Percentiles rank a stretch among this genome's conserved stretches.
phyloP scores from a whole-genome alignment of 1,140 invertebrate genomes.

The Arctopsyche grandis region DNA sequence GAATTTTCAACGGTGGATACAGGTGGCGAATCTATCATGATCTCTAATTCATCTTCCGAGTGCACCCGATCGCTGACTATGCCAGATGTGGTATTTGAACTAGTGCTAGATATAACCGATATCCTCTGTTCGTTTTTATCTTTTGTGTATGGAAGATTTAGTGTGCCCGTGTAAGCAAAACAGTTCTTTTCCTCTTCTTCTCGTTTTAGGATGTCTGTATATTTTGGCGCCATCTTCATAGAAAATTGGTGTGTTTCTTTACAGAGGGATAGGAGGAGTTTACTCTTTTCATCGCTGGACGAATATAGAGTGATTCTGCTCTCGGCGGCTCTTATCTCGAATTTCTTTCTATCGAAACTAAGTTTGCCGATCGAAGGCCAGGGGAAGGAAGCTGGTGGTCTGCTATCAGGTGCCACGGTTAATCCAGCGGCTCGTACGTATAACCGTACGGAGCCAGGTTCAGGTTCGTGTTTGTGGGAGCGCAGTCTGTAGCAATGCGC shows the following conservation, averaged over 20 bases:
- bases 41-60: slow-evolving; percentile 91
- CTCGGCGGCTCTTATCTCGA: slow-evolving; percentile 90
- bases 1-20: slow-evolving; percentile 67
- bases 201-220: slow-evolving; percentile 79
- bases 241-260: slow-evolving; percentile 94
- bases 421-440: slow-evolving; percentile 88
- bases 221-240: slow-evolving; percentile 87
- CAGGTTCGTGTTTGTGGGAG: slow-evolving; percentile 81
- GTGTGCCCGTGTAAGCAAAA: slow-evolving; percentile 73
- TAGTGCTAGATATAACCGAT: slow-evolving; percentile 91
- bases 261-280: slow-evolving; percentile 88
- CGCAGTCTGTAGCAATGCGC: slow-evolving; percentile 90
- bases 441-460: slow-evolving; percentile 78
- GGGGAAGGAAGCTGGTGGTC: slow-evolving; percentile 78
- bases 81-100: slow-evolving; percentile 93
- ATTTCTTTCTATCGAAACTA: slow-evolving; percentile 96
- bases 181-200: slow-evolving; percentile 81
- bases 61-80: slow-evolving; percentile 94
- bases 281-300: slow-evolving; percentile 90
- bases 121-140: slow-evolving; percentile 82
- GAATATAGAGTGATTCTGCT: slow-evolving; percentile 91
- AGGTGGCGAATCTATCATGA: slow-evolving; percentile 80
- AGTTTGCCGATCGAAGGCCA: slow-evolving; percentile 95
- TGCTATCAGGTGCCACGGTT: slow-evolving; percentile 79
- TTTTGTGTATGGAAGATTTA: slow-evolving; percentile 70